These are phyloP conservation scores for Acrobasis repandana DNA, from an alignment of 2,888 invertebrate species.

Conservation along the genomic window DNA sequence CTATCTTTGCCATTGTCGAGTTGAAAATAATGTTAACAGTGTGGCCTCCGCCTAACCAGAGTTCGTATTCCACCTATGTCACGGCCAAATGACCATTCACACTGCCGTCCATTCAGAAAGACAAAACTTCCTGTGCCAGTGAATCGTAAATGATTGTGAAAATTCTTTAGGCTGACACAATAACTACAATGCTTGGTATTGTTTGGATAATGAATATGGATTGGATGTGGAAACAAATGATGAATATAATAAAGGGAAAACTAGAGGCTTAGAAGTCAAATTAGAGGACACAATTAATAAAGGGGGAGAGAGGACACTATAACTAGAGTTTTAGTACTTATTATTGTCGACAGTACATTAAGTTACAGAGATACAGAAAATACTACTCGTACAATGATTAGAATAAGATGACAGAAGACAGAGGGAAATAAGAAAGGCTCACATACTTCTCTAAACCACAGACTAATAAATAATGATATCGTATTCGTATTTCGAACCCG, in stretches of 20 bases:
- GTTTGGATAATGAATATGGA: not conserved
- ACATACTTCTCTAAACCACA: no score
- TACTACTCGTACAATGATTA: no score
- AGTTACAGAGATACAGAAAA: no score
- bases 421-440: no score
- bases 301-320: no score
- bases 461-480: no score
- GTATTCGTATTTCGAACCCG: no score
- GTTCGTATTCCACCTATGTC: slow-evolving; percentile 38
- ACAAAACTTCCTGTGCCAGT: slow-evolving; percentile 28
- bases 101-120: slow-evolving; percentile 38
- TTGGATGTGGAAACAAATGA: not conserved
- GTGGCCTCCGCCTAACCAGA: slow-evolving; percentile 10
- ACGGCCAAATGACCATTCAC: slow-evolving; percentile 46
- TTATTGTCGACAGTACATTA: no score
- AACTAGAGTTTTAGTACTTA: no score
- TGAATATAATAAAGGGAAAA: not conserved
- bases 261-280: no score
- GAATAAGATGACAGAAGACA: no score
- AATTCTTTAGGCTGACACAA: slow-evolving; percentile 14
- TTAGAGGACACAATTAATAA: no score
- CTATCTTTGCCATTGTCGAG: not conserved
- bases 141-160: slow-evolving; percentile 27
- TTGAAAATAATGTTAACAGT: not conserved
- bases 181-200: not conserved